A percentile compares a stretch with the other conserved stretches of the same genome.
Evolutionary conservation across 2,113 vertebrate species (phyloP).

Genomic region (Lasiurus cinereus): DNA sequence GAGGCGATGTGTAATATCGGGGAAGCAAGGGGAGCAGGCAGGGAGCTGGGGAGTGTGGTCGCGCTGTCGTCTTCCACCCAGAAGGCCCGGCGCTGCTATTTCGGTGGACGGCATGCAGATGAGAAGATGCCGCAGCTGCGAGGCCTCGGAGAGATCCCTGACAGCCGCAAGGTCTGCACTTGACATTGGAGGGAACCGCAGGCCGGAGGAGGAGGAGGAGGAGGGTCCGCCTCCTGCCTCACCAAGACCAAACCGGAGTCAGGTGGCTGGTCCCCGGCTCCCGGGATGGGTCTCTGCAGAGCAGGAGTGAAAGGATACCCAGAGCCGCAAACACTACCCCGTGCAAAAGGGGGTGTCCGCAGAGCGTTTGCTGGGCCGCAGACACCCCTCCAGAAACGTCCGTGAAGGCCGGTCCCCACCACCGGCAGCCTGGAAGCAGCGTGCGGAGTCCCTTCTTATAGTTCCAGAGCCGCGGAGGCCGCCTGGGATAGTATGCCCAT

Average conservation of each 20-base stretch:
- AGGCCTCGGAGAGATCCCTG: neutral
- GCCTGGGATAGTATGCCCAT: neutral
- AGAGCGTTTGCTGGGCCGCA: neutral
- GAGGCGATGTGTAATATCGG: slow-evolving; percentile 75
- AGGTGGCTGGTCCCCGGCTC: neutral
- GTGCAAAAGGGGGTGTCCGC: neutral
- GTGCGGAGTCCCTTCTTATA: neutral
- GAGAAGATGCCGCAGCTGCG: slow-evolving; percentile 21
- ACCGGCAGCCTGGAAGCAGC: neutral
- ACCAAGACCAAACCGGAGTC: neutral
- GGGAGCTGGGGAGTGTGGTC: slow-evolving; percentile 72
- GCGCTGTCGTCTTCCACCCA: slow-evolving; percentile 70
- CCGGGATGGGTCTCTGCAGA: too few species aligned
- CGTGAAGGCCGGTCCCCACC: accelerated
- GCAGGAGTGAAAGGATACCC: neutral
- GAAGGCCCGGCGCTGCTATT: slow-evolving; percentile 63
- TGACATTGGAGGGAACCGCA: neutral
- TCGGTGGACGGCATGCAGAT: slow-evolving; percentile 75
- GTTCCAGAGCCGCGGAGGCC: neutral
- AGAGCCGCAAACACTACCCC: too few species aligned
- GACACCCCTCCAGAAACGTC: neutral
- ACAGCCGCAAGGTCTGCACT: neutral
- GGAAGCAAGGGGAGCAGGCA: slow-evolving; percentile 71
- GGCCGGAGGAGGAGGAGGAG: neutral
- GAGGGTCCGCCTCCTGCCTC: neutral